These are phyloP conservation scores for Zosterops pallidus DNA, from an alignment of 2,113 vertebrate species.

Conservation along the genomic window DNA sequence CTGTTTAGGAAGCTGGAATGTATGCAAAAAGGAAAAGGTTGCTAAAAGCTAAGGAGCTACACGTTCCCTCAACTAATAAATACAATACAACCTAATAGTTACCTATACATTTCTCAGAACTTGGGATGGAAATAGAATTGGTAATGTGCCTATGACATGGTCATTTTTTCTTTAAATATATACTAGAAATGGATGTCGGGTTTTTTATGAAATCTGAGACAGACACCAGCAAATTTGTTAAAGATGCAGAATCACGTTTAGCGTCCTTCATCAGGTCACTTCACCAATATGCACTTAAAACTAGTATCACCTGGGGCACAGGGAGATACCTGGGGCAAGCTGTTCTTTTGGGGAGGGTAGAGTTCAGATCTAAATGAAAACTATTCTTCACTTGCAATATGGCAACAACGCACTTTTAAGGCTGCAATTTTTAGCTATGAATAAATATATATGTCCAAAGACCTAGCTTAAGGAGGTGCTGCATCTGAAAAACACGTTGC, in stretches of 20 bases:
- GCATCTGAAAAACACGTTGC: conserved; percentile 56
- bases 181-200: conserved; percentile 16
- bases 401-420: conserved; percentile 62
- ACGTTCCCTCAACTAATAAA: background rate
- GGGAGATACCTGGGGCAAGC: conserved; percentile 31
- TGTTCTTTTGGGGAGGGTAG: conserved; percentile 36
- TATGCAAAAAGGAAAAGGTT: conserved; percentile 36
- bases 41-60: conserved; percentile 31
- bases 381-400: conserved; percentile 49
- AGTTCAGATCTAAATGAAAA: conserved; percentile 25
- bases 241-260: conserved; percentile 60
- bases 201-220: conserved; percentile 42
- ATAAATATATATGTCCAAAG: conserved; percentile 59
- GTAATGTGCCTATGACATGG: conserved; percentile 65
- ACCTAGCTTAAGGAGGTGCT: conserved; percentile 68
- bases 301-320: conserved; percentile 39
- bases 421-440: conserved; percentile 61
- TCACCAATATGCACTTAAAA: conserved; percentile 66
- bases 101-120: conserved; percentile 36
- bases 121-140: conserved; percentile 57
- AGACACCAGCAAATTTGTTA: conserved; percentile 69
- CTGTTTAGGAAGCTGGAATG: background rate
- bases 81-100: background rate
- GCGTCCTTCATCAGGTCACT: conserved; percentile 52
- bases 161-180: conserved; percentile 65